phyloP scores from a whole-genome alignment of 2,113 vertebrate genomes.

The Megalops atlanticus region DNA sequence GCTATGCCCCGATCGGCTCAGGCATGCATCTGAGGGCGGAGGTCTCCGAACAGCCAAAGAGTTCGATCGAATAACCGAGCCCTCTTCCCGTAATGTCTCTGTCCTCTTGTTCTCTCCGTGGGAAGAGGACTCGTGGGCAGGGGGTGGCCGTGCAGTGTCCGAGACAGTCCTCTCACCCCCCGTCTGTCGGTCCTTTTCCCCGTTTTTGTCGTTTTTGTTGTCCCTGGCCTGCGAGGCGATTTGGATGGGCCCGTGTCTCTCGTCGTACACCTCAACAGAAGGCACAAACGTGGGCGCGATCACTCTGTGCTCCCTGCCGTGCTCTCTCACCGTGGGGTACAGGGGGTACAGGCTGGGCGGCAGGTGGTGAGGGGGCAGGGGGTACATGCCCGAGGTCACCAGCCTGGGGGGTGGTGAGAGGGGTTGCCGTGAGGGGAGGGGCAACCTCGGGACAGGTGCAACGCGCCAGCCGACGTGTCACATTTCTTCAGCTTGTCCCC shows the following conservation, averaged over 20 bases:
- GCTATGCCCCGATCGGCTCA: conserved; percentile 70
- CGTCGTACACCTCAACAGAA: conserved; percentile 91
- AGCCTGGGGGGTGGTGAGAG: conserved; percentile 45
- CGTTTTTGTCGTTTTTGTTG: conserved; percentile 69
- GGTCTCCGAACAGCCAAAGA: conserved; percentile 76
- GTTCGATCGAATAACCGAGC: conserved; percentile 86
- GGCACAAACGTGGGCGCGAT: conserved; percentile 94
- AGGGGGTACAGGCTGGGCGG: conserved; percentile 75
- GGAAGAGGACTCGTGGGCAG: conserved; percentile 72
- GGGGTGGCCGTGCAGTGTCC: conserved; percentile 65
- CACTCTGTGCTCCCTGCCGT: conserved; percentile 86
- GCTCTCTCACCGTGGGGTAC: conserved; percentile 76
- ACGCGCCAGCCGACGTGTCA: conserved; percentile 67
- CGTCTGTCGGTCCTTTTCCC: conserved; percentile 57
- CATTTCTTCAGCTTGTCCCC: conserved; percentile 70
- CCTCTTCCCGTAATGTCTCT: conserved; percentile 80
- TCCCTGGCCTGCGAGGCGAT: conserved; percentile 91
- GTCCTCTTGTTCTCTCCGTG: conserved; percentile 69
- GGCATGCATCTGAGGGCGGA: conserved; percentile 62
- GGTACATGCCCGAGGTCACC: conserved; percentile 54
- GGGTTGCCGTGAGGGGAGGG: conserved; percentile 65
- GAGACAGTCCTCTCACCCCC: conserved; percentile 68
- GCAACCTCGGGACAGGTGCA: conserved; percentile 76
- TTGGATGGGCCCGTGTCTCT: conserved; percentile 88
- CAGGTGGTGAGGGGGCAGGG: conserved; percentile 62